These are phyloP conservation scores for Stenolophus ochropezus DNA, from an alignment of 2,888 invertebrate species.

Conservation along the genomic window DNA sequence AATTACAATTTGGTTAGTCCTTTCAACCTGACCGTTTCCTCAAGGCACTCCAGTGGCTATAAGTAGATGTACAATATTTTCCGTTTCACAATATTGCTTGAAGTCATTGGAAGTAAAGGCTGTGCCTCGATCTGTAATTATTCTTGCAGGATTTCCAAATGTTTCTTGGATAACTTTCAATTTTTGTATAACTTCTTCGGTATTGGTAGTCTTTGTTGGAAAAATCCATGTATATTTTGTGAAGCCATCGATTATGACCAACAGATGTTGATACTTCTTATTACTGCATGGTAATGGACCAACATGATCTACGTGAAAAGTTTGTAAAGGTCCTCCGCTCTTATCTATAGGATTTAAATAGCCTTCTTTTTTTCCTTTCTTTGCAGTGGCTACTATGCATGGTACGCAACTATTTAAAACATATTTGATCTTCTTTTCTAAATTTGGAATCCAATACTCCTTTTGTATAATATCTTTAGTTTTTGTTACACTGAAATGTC, in stretches of 20 bases:
- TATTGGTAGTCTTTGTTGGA: constrained; percentile 17
- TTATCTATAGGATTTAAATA: constrained; percentile 47
- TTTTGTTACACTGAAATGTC: constrained; percentile 51
- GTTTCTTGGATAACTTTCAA: background rate
- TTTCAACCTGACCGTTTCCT: constrained; percentile 21
- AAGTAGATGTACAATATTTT: background rate
- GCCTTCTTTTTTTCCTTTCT: constrained; percentile 35
- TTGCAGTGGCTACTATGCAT: constrained; percentile 40
- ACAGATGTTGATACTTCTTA: constrained; percentile 18
- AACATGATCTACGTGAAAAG: constrained; percentile 10
- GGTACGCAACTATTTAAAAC: constrained; percentile 47
- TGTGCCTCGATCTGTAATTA: constrained; percentile 28
- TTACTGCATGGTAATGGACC: background rate
- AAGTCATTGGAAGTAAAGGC: constrained; percentile 25
- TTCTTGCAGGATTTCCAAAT: constrained; percentile 38
- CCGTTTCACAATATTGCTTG: constrained; percentile 6
- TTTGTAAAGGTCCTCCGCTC: background rate
- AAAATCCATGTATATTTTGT: constrained; percentile 31
- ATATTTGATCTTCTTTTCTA: constrained; percentile 29
- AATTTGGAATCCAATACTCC: constrained; percentile 52
- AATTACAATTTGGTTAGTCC: background rate
- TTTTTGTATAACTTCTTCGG: constrained; percentile 4
- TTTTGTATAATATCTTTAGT: constrained; percentile 18
- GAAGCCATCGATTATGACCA: constrained; percentile 13
- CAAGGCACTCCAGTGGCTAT: constrained; percentile 1